Evolutionary conservation across 2,888 invertebrate genomes (phyloP).

Genomic region (Panzeria rudis): DNA sequence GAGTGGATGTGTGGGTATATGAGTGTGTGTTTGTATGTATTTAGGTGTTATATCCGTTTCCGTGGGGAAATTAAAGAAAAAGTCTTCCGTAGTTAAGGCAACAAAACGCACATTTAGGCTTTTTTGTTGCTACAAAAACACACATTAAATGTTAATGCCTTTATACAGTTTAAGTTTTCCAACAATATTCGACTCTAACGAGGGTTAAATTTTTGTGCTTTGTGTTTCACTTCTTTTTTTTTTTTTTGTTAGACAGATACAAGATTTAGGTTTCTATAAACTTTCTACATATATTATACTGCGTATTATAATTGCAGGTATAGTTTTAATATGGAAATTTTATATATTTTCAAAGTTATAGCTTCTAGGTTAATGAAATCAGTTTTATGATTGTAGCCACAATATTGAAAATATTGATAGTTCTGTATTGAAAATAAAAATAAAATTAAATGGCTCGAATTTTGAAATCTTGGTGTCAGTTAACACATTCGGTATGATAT

Average conservation of each 20-base stretch:
- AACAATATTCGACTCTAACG: constrained; percentile 36
- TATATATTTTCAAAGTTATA: not conserved
- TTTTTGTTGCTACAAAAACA: not conserved
- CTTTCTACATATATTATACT: not conserved
- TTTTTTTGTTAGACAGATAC: not conserved
- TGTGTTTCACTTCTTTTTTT: not conserved
- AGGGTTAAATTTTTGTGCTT: constrained; percentile 48
- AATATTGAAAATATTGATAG: too few relatives aligned
- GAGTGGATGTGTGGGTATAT: not conserved
- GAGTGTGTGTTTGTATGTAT: constrained; percentile 10
- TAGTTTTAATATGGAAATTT: not conserved
- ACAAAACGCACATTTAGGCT: constrained; percentile 17
- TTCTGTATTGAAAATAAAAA: too few relatives aligned
- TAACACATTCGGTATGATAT: too few relatives aligned
- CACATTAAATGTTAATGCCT: constrained; percentile 18
- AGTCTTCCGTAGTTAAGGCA: constrained; percentile 43
- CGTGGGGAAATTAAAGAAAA: constrained; percentile 75
- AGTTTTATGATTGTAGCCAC: too few relatives aligned
- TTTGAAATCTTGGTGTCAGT: too few relatives aligned
- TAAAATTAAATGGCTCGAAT: too few relatives aligned
- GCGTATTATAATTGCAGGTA: not conserved
- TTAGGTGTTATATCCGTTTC: constrained; percentile 72
- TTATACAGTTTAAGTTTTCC: constrained; percentile 76
- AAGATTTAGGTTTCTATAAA: not conserved
- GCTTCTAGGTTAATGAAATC: too few relatives aligned